Evolutionary conservation across 1,140 invertebrate species (phyloP), one percentile per base, ranked within the genome.

Genomic region (Zaprionus nigranus): DNA sequence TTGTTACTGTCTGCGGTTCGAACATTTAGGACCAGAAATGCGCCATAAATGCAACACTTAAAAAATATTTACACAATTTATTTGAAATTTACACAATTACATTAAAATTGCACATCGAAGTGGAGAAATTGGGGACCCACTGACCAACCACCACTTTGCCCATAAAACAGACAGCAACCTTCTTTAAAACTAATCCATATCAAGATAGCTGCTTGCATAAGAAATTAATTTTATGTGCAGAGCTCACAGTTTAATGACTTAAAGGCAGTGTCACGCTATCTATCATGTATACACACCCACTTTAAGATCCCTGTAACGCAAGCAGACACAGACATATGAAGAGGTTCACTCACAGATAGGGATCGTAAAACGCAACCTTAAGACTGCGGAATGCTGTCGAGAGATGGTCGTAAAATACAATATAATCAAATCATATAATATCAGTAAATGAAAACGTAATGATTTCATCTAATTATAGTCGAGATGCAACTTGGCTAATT

Each of bases 401-500:
- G 6, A 56, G 40, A 43, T 26, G 13, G 40, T 59, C 61, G 57
- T 83, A 88, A 87, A 87, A 78, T 88, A 70, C 81, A 79, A 79
- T 80, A 88, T 81, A 87, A 87, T 88, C 69, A 80, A 87, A 87
- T 87, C 80, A 83, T n/a, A 78, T 77, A 87, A 81, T 80, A 67
- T 57, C 84, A 78, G 77, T 67, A 84, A 87, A 88, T 84, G 78
- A 78, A 90, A 88, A 75, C 79, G 81, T 85, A 90, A 90, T 90
- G 85, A 88, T 90, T 88, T 88, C 81, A 90, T 88, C 81, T 90
- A 88, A 88, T 88, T 88, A 90, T 79, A 81, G 86, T 60, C 34
- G 57, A 74, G 67, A 12, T 67, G 78, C 79, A 69, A 71, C 68
- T 70, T 65, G 71, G 78, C 85, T 90, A 90, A 90, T 90, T 90